phyloP scores from a whole-genome alignment of 2,888 invertebrate genomes.

The Synergus itoensis region DNA sequence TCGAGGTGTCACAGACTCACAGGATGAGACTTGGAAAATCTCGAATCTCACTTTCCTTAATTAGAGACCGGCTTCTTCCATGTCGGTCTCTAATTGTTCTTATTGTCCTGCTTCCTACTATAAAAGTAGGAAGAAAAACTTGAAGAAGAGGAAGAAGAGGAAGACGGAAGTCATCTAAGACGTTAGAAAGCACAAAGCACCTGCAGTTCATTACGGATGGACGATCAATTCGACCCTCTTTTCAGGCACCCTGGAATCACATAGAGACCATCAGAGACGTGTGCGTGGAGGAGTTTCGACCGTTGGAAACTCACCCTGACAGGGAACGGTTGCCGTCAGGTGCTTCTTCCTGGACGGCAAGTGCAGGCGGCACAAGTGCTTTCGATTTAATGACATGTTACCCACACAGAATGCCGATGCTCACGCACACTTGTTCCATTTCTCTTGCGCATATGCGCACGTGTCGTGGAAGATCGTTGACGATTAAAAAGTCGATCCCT shows the following conservation, averaged over 20 bases:
- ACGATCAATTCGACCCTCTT: conserved; percentile 64
- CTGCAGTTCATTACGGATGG: conserved; percentile 69
- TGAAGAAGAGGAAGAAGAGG: conserved; percentile 44
- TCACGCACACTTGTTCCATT: conserved; percentile 16
- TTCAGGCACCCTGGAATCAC: conserved; percentile 57
- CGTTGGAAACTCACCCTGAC: conserved; percentile 66
- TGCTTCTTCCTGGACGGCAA: conserved; percentile 76
- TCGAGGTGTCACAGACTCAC: background rate
- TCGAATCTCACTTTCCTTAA: background rate
- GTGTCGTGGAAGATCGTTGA: conserved; percentile 23
- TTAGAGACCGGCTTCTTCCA: background rate
- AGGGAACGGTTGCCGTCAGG: conserved; percentile 67
- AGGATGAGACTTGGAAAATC: background rate
- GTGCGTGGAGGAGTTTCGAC: conserved; percentile 58
- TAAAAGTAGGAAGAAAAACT: conserved; percentile 35
- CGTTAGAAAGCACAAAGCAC: conserved; percentile 58
- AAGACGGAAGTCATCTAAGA: conserved; percentile 56
- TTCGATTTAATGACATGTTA: conserved; percentile 75
- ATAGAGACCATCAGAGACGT: conserved; percentile 10
- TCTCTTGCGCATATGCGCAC: conserved; percentile 42
- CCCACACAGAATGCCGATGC: conserved; percentile 43
- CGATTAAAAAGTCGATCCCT: background rate
- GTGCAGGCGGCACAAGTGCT: conserved; percentile 73
- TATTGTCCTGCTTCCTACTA: too few species aligned
- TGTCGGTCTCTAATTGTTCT: too few species aligned